Conservation (phyloP, 92 coral and sea anemone species). For the Epizoanthus illoricatus region DNA sequence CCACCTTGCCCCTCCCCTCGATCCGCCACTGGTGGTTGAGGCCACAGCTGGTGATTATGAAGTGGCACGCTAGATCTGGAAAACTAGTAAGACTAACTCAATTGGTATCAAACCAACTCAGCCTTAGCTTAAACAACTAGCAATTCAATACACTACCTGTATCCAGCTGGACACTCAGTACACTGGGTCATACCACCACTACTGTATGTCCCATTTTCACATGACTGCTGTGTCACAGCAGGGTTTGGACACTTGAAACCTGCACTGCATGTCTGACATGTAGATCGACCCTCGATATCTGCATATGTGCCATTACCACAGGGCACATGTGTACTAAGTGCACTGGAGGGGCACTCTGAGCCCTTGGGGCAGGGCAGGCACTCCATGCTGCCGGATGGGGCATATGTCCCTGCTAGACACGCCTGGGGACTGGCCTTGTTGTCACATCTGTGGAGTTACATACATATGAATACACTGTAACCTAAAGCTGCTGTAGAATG, state of each 20-base stretch:
- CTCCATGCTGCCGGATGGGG: constrained; percentile 44
- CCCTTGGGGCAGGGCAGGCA: constrained; percentile 65
- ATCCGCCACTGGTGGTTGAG: too few relatives aligned
- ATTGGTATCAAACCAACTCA: too few relatives aligned
- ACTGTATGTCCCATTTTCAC: constrained; percentile 75
- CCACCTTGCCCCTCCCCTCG: too few relatives aligned
- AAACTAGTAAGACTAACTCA: too few relatives aligned
- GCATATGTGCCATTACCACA: constrained; percentile 69
- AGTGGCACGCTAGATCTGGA: too few relatives aligned
- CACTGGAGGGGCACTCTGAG: constrained; percentile 58
- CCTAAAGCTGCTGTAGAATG: too few relatives aligned
- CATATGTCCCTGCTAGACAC: constrained; percentile 61
- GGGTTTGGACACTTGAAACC: constrained; percentile 73
- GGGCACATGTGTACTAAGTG: constrained; percentile 41
- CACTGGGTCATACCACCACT: constrained; percentile 53
- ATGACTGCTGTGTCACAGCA: constrained; percentile 52
- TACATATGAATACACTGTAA: too few relatives aligned
- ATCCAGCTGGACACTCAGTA: constrained; percentile 64
- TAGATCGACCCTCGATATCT: constrained; percentile 40
- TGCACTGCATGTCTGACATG: constrained; percentile 63
- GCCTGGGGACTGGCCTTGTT: constrained; percentile 52
- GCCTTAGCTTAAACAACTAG: too few relatives aligned
- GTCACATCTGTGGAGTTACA: constrained; percentile 65
- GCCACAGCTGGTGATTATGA: too few relatives aligned
- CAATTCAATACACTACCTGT: constrained; percentile 52